Conservation (phyloP, 2,113 vertebrate genomes). For the Turdus rufiventris region DNA sequence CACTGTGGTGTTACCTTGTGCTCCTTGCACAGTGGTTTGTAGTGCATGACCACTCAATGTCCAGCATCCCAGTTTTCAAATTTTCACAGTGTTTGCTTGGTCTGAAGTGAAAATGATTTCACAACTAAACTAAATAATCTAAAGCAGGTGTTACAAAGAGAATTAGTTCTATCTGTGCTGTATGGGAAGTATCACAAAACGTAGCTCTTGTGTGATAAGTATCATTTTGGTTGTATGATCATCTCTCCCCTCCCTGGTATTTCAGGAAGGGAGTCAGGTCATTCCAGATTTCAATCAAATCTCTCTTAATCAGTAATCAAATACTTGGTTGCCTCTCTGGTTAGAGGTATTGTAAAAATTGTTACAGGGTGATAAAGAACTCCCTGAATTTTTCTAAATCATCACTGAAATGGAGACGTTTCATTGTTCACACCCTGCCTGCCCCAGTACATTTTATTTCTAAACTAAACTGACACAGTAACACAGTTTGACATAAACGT, state of each 20-base stretch:
- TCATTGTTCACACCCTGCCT: background rate
- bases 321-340: background rate
- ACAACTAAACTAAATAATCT: background rate
- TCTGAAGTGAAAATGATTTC: background rate
- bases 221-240: background rate
- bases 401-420: background rate
- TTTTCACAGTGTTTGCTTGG: background rate
- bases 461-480: background rate
- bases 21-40: background rate
- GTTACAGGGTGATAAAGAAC: background rate
- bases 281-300: background rate
- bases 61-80: background rate
- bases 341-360: background rate
- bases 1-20: accelerated
- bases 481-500: background rate
- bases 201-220: background rate
- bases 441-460: background rate
- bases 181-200: background rate
- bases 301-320: background rate
- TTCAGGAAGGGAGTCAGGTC: background rate
- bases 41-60: background rate
- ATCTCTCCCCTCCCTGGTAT: background rate
- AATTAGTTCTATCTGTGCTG: background rate
- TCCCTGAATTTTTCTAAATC: background rate
- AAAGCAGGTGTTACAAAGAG: background rate